Percentiles rank a stretch among this genome's conserved stretches.
These are phyloP conservation scores for Sceloporus undulatus DNA, from an alignment of 2,113 vertebrate species.

Conservation along the genomic window DNA sequence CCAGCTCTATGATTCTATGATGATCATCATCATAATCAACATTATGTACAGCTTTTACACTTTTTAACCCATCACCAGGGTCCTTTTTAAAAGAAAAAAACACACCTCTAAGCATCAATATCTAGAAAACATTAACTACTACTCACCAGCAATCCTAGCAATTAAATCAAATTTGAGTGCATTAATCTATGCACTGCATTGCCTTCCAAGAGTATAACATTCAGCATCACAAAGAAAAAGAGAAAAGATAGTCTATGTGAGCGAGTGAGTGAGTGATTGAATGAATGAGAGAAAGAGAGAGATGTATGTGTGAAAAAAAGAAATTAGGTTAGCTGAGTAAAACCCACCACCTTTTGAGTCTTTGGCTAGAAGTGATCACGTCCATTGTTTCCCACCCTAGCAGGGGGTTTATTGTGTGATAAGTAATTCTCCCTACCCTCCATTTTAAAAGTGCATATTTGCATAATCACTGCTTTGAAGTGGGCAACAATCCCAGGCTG, in stretches of 20 bases:
- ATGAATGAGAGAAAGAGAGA: slow-evolving; percentile 28
- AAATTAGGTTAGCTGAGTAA: slow-evolving; percentile 83
- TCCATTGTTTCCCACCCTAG: slow-evolving; percentile 79
- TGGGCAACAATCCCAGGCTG: slow-evolving; percentile 74
- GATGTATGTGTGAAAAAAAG: slow-evolving; percentile 32
- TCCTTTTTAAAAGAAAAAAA: not conserved
- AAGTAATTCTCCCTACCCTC: slow-evolving; percentile 77
- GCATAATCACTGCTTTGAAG: slow-evolving; percentile 86
- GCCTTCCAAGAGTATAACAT: slow-evolving; percentile 58
- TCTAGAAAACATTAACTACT: slow-evolving; percentile 75
- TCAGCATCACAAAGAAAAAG: slow-evolving; percentile 43
- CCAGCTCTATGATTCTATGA: too few relatives aligned
- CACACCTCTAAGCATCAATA: slow-evolving; percentile 65
- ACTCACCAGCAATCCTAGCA: slow-evolving; percentile 57
- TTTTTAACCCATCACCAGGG: too few relatives aligned
- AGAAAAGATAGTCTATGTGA: not conserved
- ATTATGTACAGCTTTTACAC: not conserved
- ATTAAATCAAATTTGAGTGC: slow-evolving; percentile 76
- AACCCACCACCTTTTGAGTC: slow-evolving; percentile 63
- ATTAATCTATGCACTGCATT: slow-evolving; percentile 55
- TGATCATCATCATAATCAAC: too few relatives aligned
- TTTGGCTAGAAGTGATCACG: slow-evolving; percentile 73
- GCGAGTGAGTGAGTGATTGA: slow-evolving; percentile 22
- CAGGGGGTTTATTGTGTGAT: slow-evolving; percentile 84
- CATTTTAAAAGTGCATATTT: slow-evolving; percentile 72